Evolutionary conservation across 2,888 invertebrate species (phyloP), one percentile per base, ranked within the genome.

Genomic region (Sericinus montela): DNA sequence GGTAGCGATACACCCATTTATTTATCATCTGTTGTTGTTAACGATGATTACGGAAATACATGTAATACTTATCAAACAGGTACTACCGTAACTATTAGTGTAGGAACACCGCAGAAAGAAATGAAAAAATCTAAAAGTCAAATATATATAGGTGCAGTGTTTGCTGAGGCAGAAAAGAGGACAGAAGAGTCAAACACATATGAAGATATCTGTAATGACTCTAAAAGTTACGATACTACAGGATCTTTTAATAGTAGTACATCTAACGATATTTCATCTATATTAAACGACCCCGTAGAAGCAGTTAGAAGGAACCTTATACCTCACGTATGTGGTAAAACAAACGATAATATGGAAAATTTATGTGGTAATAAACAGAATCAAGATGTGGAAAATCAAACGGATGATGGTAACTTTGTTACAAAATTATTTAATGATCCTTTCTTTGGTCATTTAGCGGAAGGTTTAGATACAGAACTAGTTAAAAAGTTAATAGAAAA

Each of bases 261-360:
- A 15, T 56, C 61, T 1, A 51, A 50, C 19, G 91, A 92, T 58
- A 75, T 93, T 37, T 79, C 89, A 42, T 89, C 90, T 55, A 89
- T 93, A 54, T 69, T 94, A 34, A 88, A 89, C 57, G 93, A 94
- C 78, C 94, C 94, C 0, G 94, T 94, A 7, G 94, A 94, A 89
- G 94, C 94, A 11, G 93, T 94, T 3, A 91, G 91, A 65, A 88
- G 92, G 59, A 94, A 94, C 75, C 83, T 94, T 55, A 92, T 94
- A 64, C 94, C 94, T 37, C 94, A 94, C 70, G 93, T 94, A 45
- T 94, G 94, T 76, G 94, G 94, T 23, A 92, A 92, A 74, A 81
- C 68, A 65, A 78, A 85, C 76, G 56, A 67, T 28, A 29, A 23
- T 8, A 39, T 35, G 35, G 37, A 45, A 25, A 48, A 69, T 75